phyloP scores from a whole-genome alignment of 2,797 vertebrate genomes.

The Sebastes miniatus region DNA sequence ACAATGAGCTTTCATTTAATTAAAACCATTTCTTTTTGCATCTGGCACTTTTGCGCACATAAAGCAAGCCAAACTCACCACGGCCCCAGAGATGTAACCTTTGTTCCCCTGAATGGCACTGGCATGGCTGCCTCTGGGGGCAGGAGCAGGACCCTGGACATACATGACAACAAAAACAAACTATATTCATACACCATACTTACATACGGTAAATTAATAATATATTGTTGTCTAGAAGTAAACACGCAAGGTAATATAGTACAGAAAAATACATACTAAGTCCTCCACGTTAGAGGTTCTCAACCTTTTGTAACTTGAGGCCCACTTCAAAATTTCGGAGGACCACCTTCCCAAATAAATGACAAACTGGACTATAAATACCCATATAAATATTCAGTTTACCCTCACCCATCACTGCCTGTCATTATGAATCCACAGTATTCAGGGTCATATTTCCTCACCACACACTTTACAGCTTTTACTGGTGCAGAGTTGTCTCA shows the following conservation, averaged over 20 bases:
- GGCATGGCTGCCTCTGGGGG: slow-evolving; percentile 89
- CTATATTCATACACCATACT: fast-evolving
- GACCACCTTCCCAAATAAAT: too few species aligned
- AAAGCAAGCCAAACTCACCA: slow-evolving; percentile 79
- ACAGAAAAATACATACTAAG: not conserved
- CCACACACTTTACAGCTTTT: too few species aligned
- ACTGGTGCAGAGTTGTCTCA: too few species aligned
- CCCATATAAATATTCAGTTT: too few species aligned
- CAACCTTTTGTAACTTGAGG: too few species aligned
- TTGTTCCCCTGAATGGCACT: slow-evolving; percentile 89
- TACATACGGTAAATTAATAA: fast-evolving
- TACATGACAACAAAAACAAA: not conserved
- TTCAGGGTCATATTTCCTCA: too few species aligned
- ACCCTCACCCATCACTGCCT: too few species aligned
- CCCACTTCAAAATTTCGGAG: too few species aligned
- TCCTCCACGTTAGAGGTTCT: too few species aligned
- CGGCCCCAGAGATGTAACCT: slow-evolving; percentile 92
- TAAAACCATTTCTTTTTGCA: slow-evolving; percentile 8
- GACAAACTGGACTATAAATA: too few species aligned
- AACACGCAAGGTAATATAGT: fast-evolving
- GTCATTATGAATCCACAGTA: too few species aligned
- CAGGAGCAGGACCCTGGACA: slow-evolving; percentile 85
- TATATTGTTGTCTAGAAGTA: not conserved
- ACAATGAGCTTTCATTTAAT: not conserved
- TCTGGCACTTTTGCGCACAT: not conserved